Evolutionary conservation across 2,888 invertebrate species (phyloP).

Genomic region (Lasioglossum morio): DNA sequence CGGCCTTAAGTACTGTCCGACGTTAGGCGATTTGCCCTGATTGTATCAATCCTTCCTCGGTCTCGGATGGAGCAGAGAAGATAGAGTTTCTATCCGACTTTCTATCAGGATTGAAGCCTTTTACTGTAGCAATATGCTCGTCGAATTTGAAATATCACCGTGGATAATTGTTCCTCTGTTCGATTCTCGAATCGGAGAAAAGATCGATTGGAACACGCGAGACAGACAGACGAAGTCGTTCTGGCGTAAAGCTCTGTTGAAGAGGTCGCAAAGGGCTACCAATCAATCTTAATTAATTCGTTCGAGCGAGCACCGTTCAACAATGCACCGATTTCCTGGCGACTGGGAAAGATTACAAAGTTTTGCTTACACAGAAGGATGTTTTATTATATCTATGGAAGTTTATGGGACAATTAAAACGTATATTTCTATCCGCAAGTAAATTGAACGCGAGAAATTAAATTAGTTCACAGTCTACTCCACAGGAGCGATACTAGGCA

Average conservation of each 20-base stretch:
- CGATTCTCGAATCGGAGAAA: background rate
- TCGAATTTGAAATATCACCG: slow-evolving; percentile 37
- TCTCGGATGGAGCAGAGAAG: background rate
- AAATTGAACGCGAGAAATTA: background rate
- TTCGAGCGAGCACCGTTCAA: slow-evolving; percentile 33
- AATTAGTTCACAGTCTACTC: background rate
- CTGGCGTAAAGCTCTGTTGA: slow-evolving; percentile 22
- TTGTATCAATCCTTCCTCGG: background rate
- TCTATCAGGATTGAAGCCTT: background rate
- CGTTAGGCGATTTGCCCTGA: background rate
- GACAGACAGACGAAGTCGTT: slow-evolving; percentile 30
- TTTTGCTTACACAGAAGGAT: background rate
- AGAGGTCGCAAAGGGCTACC: slow-evolving; percentile 38
- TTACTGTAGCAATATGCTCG: background rate
- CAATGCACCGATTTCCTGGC: background rate
- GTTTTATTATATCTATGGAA: background rate
- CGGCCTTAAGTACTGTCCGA: background rate
- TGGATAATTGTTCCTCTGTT: slow-evolving; percentile 1
- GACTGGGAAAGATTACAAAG: slow-evolving; percentile 36
- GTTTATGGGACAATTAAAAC: background rate
- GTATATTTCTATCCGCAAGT: background rate
- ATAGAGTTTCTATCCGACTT: background rate
- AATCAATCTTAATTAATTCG: slow-evolving; percentile 59
- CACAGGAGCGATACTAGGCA: background rate
- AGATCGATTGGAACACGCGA: slow-evolving; percentile 14